phyloP scores from a whole-genome alignment of 2,113 vertebrate species.

The Dasyprocta punctata region DNA sequence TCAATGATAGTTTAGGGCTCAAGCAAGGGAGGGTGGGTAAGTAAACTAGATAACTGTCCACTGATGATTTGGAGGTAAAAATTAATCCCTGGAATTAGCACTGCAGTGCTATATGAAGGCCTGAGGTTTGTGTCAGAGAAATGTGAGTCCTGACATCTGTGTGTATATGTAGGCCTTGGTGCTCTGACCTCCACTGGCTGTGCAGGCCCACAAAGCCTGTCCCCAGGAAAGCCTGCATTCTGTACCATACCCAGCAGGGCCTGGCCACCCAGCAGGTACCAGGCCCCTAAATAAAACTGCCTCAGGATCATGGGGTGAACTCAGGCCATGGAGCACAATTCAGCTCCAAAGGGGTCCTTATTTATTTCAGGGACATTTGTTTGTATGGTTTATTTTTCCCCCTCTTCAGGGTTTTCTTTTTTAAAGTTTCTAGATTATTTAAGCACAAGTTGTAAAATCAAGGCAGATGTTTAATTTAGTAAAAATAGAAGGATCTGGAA shows the following conservation, averaged over 20 bases:
- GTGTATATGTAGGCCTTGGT: conserved; percentile 72
- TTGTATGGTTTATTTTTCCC: neutral
- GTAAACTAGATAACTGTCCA: neutral
- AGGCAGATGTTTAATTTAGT: conserved; percentile 60
- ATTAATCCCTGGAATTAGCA: conserved; percentile 54
- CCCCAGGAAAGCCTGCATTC: conserved; percentile 78
- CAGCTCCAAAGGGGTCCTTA: conserved; percentile 28
- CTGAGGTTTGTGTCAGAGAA: conserved; percentile 77
- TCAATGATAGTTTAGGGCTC: conserved; percentile 28
- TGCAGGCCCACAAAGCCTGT: conserved; percentile 79
- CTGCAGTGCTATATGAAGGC: neutral
- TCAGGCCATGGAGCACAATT: conserved; percentile 71
- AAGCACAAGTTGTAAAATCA: conserved; percentile 70
- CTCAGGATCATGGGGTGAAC: conserved; percentile 75
- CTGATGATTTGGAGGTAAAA: neutral
- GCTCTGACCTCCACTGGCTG: conserved; percentile 65
- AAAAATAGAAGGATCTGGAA: conserved; percentile 56
- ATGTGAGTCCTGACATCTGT: conserved; percentile 81
- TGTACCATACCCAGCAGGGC: conserved; percentile 73
- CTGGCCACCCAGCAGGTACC: conserved; percentile 71
- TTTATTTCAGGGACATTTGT: conserved; percentile 44
- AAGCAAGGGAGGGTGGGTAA: neutral
- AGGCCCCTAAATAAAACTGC: conserved; percentile 78
- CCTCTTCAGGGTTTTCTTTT: conserved; percentile 19
- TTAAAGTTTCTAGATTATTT: conserved; percentile 61